Conservation (phyloP, 2,888 invertebrate species). For the Cactoblastis cactorum region DNA sequence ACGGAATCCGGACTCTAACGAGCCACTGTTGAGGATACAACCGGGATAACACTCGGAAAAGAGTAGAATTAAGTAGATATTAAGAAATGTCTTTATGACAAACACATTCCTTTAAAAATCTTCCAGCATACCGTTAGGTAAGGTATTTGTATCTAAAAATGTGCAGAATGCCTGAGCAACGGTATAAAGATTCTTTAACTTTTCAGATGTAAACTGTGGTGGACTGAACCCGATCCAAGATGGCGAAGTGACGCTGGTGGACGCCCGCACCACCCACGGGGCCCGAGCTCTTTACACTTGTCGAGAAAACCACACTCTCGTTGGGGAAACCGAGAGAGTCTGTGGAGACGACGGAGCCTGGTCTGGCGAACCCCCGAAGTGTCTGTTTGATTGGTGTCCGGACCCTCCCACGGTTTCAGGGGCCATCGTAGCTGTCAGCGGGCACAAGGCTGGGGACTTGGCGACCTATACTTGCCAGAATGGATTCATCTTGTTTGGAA, state of each 20-base stretch:
- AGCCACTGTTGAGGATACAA: no score
- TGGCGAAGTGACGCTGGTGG: conserved; percentile 83
- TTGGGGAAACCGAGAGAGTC: conserved; percentile 84
- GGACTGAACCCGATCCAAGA: conserved; percentile 83
- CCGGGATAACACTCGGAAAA: no score
- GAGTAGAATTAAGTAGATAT: no score
- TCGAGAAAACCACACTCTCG: conserved; percentile 90
- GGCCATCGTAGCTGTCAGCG: conserved; percentile 84
- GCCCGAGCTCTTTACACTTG: conserved; percentile 88
- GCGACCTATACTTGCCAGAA: conserved; percentile 90
- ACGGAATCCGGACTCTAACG: no score
- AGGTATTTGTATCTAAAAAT: no score
- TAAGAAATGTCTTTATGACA: no score
- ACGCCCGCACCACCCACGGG: conserved; percentile 88
- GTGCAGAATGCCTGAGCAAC: no score
- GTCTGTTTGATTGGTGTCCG: conserved; percentile 93
- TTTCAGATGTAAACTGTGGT: conserved; percentile 91
- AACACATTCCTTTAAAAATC: no score
- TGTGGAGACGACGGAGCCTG: conserved; percentile 87
- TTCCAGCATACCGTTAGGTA: no score
- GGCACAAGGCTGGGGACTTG: conserved; percentile 88
- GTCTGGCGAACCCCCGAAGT: conserved; percentile 88
- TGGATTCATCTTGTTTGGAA: conserved; percentile 91
- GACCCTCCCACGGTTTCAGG: conserved; percentile 89
- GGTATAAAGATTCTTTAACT: conserved; percentile 6